Base-by-base conservation (phyloP, 2,888 invertebrate genomes). In the Caenorhabditis drosophilae region DNA sequence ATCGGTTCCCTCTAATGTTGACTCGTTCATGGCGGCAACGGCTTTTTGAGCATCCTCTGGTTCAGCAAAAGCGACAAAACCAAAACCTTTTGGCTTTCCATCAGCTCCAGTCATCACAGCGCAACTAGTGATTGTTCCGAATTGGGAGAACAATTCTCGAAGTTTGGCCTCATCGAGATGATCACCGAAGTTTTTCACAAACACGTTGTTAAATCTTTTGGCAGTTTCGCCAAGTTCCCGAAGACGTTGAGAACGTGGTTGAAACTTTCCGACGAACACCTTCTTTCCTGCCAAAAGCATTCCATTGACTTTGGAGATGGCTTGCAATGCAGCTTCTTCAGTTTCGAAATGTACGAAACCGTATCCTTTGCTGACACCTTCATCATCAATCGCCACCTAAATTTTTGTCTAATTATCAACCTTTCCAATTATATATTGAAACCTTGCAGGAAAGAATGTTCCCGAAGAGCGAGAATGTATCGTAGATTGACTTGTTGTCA, bases 281-380 rank as follows among this genome's bases (percentile, higher is more conserved):
- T 96, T 97, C 86, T 97, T 97, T 60, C 92, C 93, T 85, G 95
- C 96, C 82, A 99, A 88, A 87, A 98, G 90, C 97, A 98, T 98
- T 73, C 91, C 91, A 86, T 98, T 98, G 60, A 98, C 97, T 87
- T 95, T 97, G 80, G 93, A 93, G 84, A 99, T 99, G 54, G 97
- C 96, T 84, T 91, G 93, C 50, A 71, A 74, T n/a, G 82, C 82
- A n/a, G 80, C 75, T 49, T 82, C 82, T 44, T 82, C 82, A 38
- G 80, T 82, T 64, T 82, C 82, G 62, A 82, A 82, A 55, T 82
- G 82, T 27, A 82, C 79, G 67, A 82, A 82, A 25, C 86, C 87
- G 75, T 87, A 87, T 34, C 87, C 87, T 68, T 85, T 85, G 49
- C 85, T 85, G 42, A 82, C 81, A 56, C 84, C 83, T 47, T 85